Conservation (phyloP, 2,888 invertebrate species). For the Rhodophaea formosa region DNA sequence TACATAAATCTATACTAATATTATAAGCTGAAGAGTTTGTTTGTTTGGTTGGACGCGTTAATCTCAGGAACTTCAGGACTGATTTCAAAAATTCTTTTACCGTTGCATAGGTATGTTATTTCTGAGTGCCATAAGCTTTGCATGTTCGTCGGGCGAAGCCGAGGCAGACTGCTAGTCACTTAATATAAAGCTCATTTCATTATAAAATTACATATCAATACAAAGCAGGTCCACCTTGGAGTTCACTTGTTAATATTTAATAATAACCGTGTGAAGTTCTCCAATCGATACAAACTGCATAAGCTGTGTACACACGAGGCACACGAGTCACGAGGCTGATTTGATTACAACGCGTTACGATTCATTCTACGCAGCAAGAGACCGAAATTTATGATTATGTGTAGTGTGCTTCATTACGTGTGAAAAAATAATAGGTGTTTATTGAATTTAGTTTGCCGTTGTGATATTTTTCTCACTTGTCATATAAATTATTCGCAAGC, state of each 20-base stretch:
- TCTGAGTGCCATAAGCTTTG: too few species aligned
- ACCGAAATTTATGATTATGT: slow-evolving; percentile 2
- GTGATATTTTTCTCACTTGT: too few species aligned
- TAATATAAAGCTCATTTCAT: too few species aligned
- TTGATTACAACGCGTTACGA: slow-evolving; percentile 6
- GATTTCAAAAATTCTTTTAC: too few species aligned
- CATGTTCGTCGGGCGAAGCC: too few species aligned
- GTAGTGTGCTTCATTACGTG: background rate
- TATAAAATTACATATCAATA: background rate
- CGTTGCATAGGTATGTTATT: too few species aligned
- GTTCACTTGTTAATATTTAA: background rate
- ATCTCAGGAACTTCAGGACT: too few species aligned
- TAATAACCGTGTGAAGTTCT: background rate
- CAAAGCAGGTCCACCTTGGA: background rate
- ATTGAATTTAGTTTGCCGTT: background rate
- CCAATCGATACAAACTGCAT: slow-evolving; percentile 11
- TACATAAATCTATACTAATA: too few species aligned
- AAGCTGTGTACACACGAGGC: background rate
- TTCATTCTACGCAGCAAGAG: background rate
- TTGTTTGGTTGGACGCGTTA: too few species aligned
- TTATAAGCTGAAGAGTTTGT: too few species aligned
- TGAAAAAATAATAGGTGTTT: background rate
- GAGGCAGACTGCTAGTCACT: too few species aligned
- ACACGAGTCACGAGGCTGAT: background rate
- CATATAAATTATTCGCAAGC: too few species aligned